Percentiles rank a stretch among this genome's conserved stretches.
Evolutionary conservation across 1,140 invertebrate genomes (phyloP).

Genomic region (Drosophila subpulchrella): DNA sequence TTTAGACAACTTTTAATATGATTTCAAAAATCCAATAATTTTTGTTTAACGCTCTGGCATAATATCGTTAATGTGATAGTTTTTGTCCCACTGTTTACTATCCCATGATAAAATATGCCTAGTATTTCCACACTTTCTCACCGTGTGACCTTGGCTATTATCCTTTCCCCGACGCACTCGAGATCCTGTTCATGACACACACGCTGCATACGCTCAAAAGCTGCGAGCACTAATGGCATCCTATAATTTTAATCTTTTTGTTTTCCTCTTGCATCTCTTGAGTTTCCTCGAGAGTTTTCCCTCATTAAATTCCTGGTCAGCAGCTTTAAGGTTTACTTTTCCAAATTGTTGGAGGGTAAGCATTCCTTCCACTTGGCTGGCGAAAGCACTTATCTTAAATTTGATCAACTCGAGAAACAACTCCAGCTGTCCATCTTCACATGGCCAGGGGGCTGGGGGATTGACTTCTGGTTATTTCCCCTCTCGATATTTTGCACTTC

Average conservation of each 20-base stretch:
- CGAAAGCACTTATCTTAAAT: constrained; percentile 48
- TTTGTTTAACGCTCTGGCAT: not conserved
- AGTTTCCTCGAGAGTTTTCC: not conserved
- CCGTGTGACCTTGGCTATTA: constrained; percentile 26
- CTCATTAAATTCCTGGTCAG: constrained; percentile 21
- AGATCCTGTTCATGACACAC: constrained; percentile 30
- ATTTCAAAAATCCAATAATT: not conserved
- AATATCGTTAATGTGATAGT: not conserved
- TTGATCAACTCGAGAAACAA: constrained; percentile 32
- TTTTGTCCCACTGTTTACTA: not conserved
- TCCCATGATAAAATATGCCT: not conserved
- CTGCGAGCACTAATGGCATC: constrained; percentile 21
- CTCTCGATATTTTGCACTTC: constrained; percentile 16
- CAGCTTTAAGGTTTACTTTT: constrained; percentile 34
- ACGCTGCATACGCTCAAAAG: constrained; percentile 2
- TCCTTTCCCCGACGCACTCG: constrained; percentile 25
- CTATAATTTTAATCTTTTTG: constrained; percentile 44
- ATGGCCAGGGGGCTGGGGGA: constrained; percentile 1
- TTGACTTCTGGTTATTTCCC: constrained; percentile 9
- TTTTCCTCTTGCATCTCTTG: constrained; percentile 13
- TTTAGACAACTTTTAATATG: not conserved
- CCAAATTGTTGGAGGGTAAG: constrained; percentile 18
- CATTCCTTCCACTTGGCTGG: constrained; percentile 44
- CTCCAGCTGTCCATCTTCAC: constrained; percentile 53
- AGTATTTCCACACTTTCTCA: not conserved